Evolutionary conservation across 2,888 invertebrate genomes (phyloP), one percentile per base, ranked within the genome.

Genomic region (Pogonocherus hispidulus): DNA sequence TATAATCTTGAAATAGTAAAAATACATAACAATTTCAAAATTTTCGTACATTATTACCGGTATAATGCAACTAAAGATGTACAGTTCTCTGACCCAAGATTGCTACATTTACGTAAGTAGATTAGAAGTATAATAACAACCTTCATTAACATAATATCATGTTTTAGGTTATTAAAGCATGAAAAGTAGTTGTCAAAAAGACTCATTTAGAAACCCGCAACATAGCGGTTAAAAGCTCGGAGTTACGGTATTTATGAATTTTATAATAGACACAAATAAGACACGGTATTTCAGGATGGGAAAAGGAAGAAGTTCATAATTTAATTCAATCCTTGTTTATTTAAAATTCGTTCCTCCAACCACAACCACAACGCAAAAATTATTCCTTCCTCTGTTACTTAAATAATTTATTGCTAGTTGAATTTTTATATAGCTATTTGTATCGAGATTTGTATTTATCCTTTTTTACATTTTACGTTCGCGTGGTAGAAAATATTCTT

Each of bases 171-270:
- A 41, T 41, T 41, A 41, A 41, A 41, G 14, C 41, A 14, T 41
- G 14, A 41, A 41, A 41, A 3, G 27, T 14, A n/a, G 16, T 14
- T 41, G n/a, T 41, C 11, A 1, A 41, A 41, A 14, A 37, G 11
- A n/a, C 37, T 11, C 37, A 27, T 27, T n/a, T n/a, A 27, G 27
- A 27, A 27, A 8, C 27, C 54, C 22, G 54, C 35, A 55, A 35
- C 14, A 41, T 56, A 56, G 37, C 56, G 37, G 56, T 56, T 56
- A 35, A 8, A 32, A 41, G 14, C 18, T 32, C n/a, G 35, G 16
- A 18, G 41, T 56, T 56, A 56, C 56, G 18, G 56, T 41, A 41
- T 5, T 14, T 41, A 14, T 41, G n/a, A n/a, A n/a, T n/a, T n/a
- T n/a, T n/a, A 14, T 41, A 41, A 14, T 41, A 27, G n/a, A n/a